These are phyloP conservation scores for Enteromius unitaeniatus DNA, from an alignment of 2,797 vertebrate species.

Conservation along the genomic window DNA sequence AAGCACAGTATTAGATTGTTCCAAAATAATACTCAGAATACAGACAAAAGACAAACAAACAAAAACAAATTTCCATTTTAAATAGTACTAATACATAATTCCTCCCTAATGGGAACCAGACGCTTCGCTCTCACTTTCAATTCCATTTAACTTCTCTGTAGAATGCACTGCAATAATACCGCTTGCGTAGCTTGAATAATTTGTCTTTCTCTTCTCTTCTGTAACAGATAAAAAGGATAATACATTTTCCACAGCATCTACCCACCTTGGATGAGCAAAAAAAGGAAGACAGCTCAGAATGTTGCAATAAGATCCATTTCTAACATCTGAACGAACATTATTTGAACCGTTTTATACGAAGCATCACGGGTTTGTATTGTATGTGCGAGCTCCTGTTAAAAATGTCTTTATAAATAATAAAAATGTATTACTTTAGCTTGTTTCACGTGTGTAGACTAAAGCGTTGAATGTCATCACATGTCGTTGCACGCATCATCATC, in stretches of 20 bases:
- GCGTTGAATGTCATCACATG: conserved; percentile 66
- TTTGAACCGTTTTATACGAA: conserved; percentile 76
- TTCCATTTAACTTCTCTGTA: conserved; percentile 71
- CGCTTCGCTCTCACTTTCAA: conserved; percentile 72
- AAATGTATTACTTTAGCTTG: conserved; percentile 76
- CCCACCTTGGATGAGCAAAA: conserved; percentile 69
- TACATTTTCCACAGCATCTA: conserved; percentile 71
- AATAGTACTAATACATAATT: conserved; percentile 85
- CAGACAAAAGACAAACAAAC: conserved; percentile 85
- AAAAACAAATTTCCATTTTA: conserved; percentile 85
- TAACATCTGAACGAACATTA: conserved; percentile 73
- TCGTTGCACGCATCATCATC: conserved; percentile 9
- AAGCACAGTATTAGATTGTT: conserved; percentile 82
- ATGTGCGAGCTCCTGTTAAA: conserved; percentile 83
- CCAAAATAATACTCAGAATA: conserved; percentile 86
- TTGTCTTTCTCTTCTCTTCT: conserved; percentile 61
- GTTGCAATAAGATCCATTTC: conserved; percentile 76
- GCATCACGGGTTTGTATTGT: conserved; percentile 69
- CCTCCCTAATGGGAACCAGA: conserved; percentile 75
- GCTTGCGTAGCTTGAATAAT: conserved; percentile 78
- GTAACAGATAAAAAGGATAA: conserved; percentile 68
- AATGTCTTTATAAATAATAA: conserved; percentile 87
- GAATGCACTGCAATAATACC: conserved; percentile 82
- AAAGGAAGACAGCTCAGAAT: conserved; percentile 78
- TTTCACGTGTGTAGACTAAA: conserved; percentile 73